These are phyloP conservation scores for Drosophila sechellia DNA, from an alignment of 1,140 invertebrate genomes.

Conservation along the genomic window DNA sequence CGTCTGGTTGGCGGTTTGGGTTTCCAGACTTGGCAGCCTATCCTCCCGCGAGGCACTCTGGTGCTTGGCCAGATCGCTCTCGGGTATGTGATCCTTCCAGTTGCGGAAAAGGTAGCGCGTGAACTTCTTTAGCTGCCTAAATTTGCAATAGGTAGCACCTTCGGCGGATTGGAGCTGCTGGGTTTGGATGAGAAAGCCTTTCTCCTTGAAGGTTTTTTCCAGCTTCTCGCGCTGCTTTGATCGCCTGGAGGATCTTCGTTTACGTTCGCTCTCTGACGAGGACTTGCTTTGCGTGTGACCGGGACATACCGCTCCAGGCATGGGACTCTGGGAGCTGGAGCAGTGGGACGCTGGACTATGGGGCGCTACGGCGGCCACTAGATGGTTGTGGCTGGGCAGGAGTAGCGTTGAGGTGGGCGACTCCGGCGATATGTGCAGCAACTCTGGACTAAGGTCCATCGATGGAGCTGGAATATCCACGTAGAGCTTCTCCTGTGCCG, in stretches of 20 bases:
- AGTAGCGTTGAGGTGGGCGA: conserved; percentile 75
- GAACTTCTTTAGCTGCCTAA: conserved; percentile 95
- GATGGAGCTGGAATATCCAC: conserved; percentile 83
- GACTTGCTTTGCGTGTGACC: conserved; percentile 19
- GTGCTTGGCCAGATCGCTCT: conserved; percentile 86
- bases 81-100: conserved; percentile 96
- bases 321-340: conserved; percentile 55
- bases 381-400: conserved; percentile 42
- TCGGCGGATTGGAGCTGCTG: conserved; percentile 96
- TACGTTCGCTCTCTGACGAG: conserved; percentile 30
- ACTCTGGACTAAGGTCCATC: conserved; percentile 82
- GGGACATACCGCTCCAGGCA: conserved; percentile 29
- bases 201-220: conserved; percentile 96
- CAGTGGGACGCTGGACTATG: conserved; percentile 57
- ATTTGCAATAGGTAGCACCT: conserved; percentile 97
- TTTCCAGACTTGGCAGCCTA: conserved; percentile 28
- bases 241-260: conserved; percentile 91
- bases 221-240: conserved; percentile 93
- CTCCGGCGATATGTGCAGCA: conserved; percentile 84
- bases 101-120: conserved; percentile 95
- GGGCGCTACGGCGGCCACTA: conserved; percentile 36
- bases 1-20: conserved; percentile 29
- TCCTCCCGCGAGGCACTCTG: conserved; percentile 22
- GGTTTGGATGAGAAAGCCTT: conserved; percentile 96
- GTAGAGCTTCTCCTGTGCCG: conserved; percentile 85